A percentile compares a stretch with the other conserved stretches of the same genome.
These are phyloP conservation scores for Eurytemora carolleeae DNA, from an alignment of 1,140 invertebrate genomes.

Conservation along the genomic window DNA sequence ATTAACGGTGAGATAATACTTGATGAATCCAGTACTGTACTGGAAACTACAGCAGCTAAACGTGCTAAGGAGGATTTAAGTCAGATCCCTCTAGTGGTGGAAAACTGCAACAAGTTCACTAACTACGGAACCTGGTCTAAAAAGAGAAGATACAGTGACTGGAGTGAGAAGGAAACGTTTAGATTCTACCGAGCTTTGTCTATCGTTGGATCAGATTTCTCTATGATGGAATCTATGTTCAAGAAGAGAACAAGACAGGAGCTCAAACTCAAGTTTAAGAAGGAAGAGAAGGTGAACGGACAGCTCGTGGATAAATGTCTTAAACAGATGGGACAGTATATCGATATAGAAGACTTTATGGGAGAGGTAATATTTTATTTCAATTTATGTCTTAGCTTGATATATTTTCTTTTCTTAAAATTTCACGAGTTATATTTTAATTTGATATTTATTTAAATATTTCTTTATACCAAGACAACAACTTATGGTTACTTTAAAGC, in stretches of 20 bases:
- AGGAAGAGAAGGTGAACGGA: slow-evolving; percentile 33
- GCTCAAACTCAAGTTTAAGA: slow-evolving; percentile 54
- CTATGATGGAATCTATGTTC: slow-evolving; percentile 62
- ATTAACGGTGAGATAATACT: slow-evolving; percentile 62
- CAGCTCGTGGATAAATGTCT: slow-evolving; percentile 10
- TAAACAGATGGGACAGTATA: background rate
- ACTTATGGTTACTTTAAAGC: too few relatives aligned
- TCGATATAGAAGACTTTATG: background rate
- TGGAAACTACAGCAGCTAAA: slow-evolving; percentile 46
- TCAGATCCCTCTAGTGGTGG: slow-evolving; percentile 40
- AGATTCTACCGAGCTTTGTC: slow-evolving; percentile 40
- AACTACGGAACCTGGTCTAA: slow-evolving; percentile 36
- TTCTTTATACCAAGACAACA: too few relatives aligned
- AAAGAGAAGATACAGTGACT: slow-evolving; percentile 22
- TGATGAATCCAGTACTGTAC: slow-evolving; percentile 37
- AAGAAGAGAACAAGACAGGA: slow-evolving; percentile 50
- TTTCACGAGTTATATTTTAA: too few relatives aligned
- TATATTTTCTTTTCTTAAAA: too few relatives aligned
- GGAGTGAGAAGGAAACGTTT: slow-evolving; percentile 23
- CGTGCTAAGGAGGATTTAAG: slow-evolving; percentile 38
- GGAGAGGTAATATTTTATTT: too few relatives aligned
- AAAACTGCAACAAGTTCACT: slow-evolving; percentile 31
- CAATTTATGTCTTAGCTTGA: too few relatives aligned
- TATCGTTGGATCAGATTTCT: slow-evolving; percentile 68
- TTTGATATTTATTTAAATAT: too few relatives aligned